Evolutionary conservation across 1,140 invertebrate species (phyloP).

Genomic region (Drosophila bipectinata): DNA sequence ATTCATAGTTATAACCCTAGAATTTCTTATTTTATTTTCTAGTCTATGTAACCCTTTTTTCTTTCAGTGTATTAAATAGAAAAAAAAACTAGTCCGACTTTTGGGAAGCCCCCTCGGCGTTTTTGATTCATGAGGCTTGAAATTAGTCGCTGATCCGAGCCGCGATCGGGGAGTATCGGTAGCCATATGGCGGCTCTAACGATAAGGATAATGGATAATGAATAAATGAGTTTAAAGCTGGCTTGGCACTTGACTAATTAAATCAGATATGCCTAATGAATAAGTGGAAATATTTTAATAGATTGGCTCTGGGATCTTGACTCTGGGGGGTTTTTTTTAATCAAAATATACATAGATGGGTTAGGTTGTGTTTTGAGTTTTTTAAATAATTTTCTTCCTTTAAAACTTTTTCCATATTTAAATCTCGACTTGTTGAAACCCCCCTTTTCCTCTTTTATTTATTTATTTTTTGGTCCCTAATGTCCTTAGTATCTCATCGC

Average conservation of each 20-base stretch:
- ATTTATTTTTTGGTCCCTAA: neutral
- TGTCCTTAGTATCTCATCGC: slow-evolving; percentile 2
- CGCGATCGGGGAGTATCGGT: neutral
- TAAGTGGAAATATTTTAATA: neutral
- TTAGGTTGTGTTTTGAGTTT: neutral
- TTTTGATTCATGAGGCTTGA: slow-evolving; percentile 12
- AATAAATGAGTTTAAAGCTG: neutral
- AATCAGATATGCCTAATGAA: neutral
- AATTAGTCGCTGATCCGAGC: slow-evolving; percentile 4
- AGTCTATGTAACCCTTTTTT: neutral
- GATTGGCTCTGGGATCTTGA: neutral
- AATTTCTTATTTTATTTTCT: neutral
- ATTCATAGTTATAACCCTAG: too few relatives aligned
- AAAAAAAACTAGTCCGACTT: neutral
- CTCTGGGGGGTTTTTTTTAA: too few relatives aligned
- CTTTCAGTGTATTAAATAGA: neutral
- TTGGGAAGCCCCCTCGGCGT: neutral
- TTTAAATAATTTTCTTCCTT: neutral
- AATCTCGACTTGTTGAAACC: neutral
- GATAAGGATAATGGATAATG: slow-evolving; percentile 9
- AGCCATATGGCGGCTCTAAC: neutral
- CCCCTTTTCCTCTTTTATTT: neutral
- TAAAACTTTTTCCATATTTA: neutral
- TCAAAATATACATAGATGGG: too few relatives aligned
- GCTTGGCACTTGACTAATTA: neutral